Evolutionary conservation across 2,888 invertebrate genomes (phyloP), one percentile per base, ranked within the genome.

Genomic region (Cancer borealis): DNA sequence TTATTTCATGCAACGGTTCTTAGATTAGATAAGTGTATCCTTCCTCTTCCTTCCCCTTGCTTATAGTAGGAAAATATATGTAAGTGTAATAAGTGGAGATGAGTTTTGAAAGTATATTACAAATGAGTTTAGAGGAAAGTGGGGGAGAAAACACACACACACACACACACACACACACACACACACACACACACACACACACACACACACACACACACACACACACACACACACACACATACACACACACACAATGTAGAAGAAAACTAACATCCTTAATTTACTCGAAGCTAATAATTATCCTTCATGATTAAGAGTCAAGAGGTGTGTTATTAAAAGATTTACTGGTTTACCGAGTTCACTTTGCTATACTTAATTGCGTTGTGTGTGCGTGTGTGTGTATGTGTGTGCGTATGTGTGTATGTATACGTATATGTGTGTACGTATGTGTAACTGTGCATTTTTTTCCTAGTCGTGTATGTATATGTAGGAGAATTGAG

Each of bases 121-220:
- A n/a, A 66, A 66, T n/a, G 6, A 4, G 66, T n/a, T n/a, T 3
- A n/a, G n/a, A n/a, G 21, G 8, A 66, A 12, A 66, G 54, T 54
- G 21, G 21, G 12, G 0, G 21, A 66, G 21, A 66, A 14, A 66
- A 39, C 39, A 39, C 39, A 39, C 39, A 39, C 39, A 39, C 39
- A 39, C 39, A 54, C 54, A 54, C 54, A 54, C 54, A 54, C 54
- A 66, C 66, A 66, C 66, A 66, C 66, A 66, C 66, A 66, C 66
- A 66, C 66, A 66, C 21, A n/a, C 21, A 66, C 21, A 66, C 66
- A 66, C 66, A 66, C 66, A 66, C 66, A 66, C 66, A 66, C 66
- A 66, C 66, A 66, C 66, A 66, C 66, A 66, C 66, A 66, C 66
- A 66, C 66, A 66, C 66, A 66, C 66, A 66, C 66, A 66, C 54